phyloP scores from a whole-genome alignment of 2,797 vertebrate species.

The Poeciliopsis gracilis region DNA sequence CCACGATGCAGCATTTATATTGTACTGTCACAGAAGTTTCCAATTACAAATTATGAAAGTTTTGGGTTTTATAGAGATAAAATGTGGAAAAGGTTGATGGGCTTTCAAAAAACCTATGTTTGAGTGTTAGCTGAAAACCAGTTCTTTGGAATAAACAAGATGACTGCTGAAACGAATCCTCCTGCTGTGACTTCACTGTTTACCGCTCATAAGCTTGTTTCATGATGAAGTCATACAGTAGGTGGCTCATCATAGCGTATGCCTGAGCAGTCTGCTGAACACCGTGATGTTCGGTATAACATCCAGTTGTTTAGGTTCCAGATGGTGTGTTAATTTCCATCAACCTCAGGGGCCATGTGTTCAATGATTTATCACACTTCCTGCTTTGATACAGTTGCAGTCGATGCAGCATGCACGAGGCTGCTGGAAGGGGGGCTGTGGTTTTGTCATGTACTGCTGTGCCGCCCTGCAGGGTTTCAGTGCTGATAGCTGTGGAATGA shows the following conservation, averaged over 20 bases:
- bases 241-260: conserved; percentile 11
- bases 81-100: neutral
- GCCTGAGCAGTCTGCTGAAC: conserved; percentile 26
- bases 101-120: neutral
- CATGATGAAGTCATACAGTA: conserved; percentile 32
- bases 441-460: conserved; percentile 39
- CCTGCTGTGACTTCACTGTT: neutral
- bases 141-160: conserved; percentile 14
- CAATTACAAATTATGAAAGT: neutral
- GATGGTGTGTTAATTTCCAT: conserved; percentile 50
- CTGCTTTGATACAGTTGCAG: conserved; percentile 57
- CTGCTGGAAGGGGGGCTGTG: conserved; percentile 12
- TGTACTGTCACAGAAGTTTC: neutral
- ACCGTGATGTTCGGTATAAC: conserved; percentile 34
- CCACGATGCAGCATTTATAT: neutral
- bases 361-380: conserved; percentile 67
- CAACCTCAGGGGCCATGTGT: conserved; percentile 45
- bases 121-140: conserved; percentile 5
- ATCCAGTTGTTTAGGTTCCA: conserved; percentile 53
- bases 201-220: conserved; percentile 30
- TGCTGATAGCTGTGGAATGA: conserved; percentile 38
- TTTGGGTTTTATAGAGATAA: neutral
- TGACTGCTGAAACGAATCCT: conserved; percentile 1
- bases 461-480: conserved; percentile 32
- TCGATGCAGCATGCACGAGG: conserved; percentile 24